Evolutionary conservation across 1,140 invertebrate species (phyloP), one percentile per base, ranked within the genome.

Genomic region (Chironomus striatipennis): DNA sequence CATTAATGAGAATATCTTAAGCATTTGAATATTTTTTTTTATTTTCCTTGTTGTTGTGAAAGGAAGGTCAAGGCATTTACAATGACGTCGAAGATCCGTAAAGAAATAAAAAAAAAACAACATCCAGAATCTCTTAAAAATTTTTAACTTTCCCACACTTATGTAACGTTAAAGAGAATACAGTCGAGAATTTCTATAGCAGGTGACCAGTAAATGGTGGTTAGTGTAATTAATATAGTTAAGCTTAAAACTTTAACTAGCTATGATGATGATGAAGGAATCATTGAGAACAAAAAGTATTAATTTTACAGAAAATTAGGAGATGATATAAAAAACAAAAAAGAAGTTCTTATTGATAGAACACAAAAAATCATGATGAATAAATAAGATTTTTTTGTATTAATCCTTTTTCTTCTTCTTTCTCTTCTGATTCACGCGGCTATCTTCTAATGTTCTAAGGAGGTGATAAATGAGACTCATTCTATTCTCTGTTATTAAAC

Each of bases 21-120:
- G 47, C 12, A 34, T 34, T 34, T 34, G 24, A 34, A 34, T 34
- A 34, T 34, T 34, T 34, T 5, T 34, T 34, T 34, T 34, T 34
- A 2, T 34, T 34, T 34, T 34, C 5, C 24, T 34, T 34, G 24
- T 34, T 34, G 24, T 34, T 34, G 24, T 34, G 5, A 57, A 15
- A 57, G 47, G 47, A 57, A 57, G 47, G 47, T 57, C 47, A 57
- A 57, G 47, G 47, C 47, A 57, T 57, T 57, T 57, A 57, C n/a
- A n/a, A 57, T n/a, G 47, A 57, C 47, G n/a, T 12, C 47, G n/a
- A 57, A 4, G 43, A 9, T 47, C 15, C 8, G 15, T 8, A 5
- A 9, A 47, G 43, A 47, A 1, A 47, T 8, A 47, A 47, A 47
- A 15, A 47, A n/a, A n/a, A n/a, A 34, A 34, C 24, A 34, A 34